Percentiles rank a stretch among this genome's conserved stretches.
These are phyloP conservation scores for Heteromurus nitidus DNA, from an alignment of 2,888 invertebrate species.

Conservation along the genomic window DNA sequence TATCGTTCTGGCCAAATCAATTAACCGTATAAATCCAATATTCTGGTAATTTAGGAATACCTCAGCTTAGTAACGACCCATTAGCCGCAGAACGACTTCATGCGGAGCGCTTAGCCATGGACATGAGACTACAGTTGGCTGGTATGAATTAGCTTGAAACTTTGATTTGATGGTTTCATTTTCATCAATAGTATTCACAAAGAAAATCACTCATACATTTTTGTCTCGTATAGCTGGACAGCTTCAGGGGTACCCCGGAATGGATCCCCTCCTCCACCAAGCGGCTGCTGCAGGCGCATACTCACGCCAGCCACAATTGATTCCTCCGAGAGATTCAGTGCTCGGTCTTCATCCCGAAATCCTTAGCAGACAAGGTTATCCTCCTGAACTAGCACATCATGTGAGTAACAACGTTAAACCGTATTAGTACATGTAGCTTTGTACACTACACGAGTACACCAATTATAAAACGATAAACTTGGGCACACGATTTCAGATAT, in stretches of 20 bases:
- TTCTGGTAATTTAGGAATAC: slow-evolving; percentile 69
- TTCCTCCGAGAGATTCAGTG: slow-evolving; percentile 80
- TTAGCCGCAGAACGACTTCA: slow-evolving; percentile 74
- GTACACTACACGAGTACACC: too few species aligned
- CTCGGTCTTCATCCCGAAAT: slow-evolving; percentile 83
- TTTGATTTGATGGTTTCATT: not conserved
- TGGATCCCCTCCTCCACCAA: slow-evolving; percentile 75
- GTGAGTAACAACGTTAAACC: slow-evolving; percentile 75
- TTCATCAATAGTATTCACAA: too few species aligned
- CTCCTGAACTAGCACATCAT: slow-evolving; percentile 87
- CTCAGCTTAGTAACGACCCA: slow-evolving; percentile 72
- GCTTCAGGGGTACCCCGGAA: slow-evolving; percentile 72
- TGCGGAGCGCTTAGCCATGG: slow-evolving; percentile 87
- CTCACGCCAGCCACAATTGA: slow-evolving; percentile 79
- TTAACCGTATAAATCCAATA: not conserved
- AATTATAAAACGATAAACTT: slow-evolving; percentile 50
- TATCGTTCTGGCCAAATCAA: not conserved
- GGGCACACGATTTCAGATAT: slow-evolving; percentile 75
- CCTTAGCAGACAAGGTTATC: slow-evolving; percentile 84
- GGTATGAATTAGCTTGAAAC: slow-evolving; percentile 63
- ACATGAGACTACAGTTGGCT: slow-evolving; percentile 78
- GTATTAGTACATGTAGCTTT: not conserved
- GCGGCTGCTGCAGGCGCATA: slow-evolving; percentile 78
- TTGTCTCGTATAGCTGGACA: slow-evolving; percentile 67
- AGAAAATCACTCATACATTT: not conserved